Conservation (phyloP, 1,140 invertebrate species). For the Diorhabda elongata region DNA sequence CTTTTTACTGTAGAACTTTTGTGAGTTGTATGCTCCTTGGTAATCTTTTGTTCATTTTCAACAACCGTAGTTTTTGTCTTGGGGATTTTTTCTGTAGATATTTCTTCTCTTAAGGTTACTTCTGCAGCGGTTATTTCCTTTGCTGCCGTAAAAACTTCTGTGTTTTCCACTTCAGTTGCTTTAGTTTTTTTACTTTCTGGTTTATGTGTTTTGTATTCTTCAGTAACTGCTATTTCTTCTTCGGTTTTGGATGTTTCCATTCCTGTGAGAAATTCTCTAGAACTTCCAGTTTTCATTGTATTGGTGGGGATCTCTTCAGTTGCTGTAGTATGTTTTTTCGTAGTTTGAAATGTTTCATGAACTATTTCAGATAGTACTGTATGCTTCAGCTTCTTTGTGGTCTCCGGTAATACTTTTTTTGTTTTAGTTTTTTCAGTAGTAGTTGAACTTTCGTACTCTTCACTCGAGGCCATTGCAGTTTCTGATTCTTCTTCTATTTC, state of each 20-base stretch:
- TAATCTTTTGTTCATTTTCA: too few relatives aligned
- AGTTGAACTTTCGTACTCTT: neutral
- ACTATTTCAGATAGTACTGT: too few relatives aligned
- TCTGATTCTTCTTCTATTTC: too few relatives aligned
- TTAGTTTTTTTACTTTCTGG: neutral
- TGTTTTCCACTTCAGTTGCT: neutral
- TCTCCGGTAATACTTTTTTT: too few relatives aligned
- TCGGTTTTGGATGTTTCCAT: neutral
- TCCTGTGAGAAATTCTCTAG: constrained; percentile 2
- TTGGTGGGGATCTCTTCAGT: neutral
- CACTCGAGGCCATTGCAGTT: too few relatives aligned
- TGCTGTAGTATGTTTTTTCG: neutral
- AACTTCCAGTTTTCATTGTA: neutral
- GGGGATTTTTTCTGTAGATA: neutral
- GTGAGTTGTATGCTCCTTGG: too few relatives aligned
- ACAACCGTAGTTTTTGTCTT: too few relatives aligned
- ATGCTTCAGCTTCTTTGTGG: too few relatives aligned
- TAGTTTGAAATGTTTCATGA: neutral
- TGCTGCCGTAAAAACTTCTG: neutral
- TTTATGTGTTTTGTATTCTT: neutral
- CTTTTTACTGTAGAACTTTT: too few relatives aligned
- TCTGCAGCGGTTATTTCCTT: neutral
- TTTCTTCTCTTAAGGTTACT: neutral
- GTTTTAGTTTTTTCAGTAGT: neutral
- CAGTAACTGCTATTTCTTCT: neutral